Evolutionary conservation across 2,888 invertebrate species (phyloP).

Genomic region (Campopleginae sp.): DNA sequence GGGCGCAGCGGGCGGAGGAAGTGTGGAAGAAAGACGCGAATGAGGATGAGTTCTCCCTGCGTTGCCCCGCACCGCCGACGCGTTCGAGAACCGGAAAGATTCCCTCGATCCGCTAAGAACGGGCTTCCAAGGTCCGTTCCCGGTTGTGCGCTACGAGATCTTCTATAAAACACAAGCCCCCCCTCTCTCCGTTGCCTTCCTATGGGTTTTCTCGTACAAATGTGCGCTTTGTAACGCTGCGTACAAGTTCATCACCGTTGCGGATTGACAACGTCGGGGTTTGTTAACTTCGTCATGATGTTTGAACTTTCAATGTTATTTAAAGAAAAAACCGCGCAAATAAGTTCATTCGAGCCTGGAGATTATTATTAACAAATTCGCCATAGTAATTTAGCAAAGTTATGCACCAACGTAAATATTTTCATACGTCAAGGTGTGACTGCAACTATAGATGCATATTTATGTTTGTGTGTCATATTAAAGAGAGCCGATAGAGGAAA

Average conservation of each 20-base stretch:
- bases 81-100: slow-evolving; percentile 83
- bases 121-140: slow-evolving; percentile 80
- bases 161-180: slow-evolving; percentile 57
- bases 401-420: neutral
- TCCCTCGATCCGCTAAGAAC: slow-evolving; percentile 83
- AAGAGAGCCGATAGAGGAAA: slow-evolving; percentile 64
- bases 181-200: neutral
- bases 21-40: slow-evolving; percentile 27
- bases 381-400: neutral
- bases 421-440: neutral
- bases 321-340: neutral
- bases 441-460: neutral
- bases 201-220: neutral
- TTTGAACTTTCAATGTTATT: too few species aligned
- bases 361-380: neutral
- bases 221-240: neutral
- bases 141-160: slow-evolving; percentile 62
- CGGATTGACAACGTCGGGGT: neutral
- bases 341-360: neutral
- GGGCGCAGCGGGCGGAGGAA: slow-evolving; percentile 45
- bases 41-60: slow-evolving; percentile 34
- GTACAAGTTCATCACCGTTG: neutral
- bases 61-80: slow-evolving; percentile 69
- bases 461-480: slow-evolving; percentile 20
- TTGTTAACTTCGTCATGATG: neutral